These are phyloP conservation scores for Chromis chromis DNA, from an alignment of 2,797 vertebrate genomes.

Conservation along the genomic window DNA sequence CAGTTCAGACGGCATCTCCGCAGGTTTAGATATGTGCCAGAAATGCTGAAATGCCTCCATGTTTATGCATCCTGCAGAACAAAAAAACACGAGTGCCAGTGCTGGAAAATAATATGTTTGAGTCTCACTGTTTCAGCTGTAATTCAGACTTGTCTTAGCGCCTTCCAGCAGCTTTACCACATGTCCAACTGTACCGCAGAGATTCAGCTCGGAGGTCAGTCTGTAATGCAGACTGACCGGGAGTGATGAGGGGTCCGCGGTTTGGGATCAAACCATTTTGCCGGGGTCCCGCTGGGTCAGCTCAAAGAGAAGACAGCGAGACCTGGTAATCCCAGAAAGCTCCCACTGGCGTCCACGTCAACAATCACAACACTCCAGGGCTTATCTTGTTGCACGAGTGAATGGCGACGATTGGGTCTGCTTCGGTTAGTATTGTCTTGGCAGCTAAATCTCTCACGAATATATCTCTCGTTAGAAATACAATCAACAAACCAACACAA, in stretches of 20 bases:
- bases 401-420: conserved; percentile 38
- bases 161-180: conserved; percentile 32
- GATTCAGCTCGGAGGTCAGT: conserved; percentile 43
- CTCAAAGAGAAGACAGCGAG: conserved; percentile 54
- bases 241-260: conserved; percentile 38
- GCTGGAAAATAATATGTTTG: conserved; percentile 45
- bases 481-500: conserved; percentile 32
- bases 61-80: conserved; percentile 36
- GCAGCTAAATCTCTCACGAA: conserved; percentile 3
- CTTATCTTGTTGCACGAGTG: conserved; percentile 42
- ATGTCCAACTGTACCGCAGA: conserved; percentile 3
- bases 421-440: conserved; percentile 27
- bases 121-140: conserved; percentile 1
- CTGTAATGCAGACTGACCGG: conserved; percentile 42
- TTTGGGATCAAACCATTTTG: conserved; percentile 69
- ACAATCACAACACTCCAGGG: conserved; percentile 36
- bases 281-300: conserved; percentile 45
- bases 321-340: conserved; percentile 55
- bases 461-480: conserved; percentile 52
- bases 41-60: conserved; percentile 37
- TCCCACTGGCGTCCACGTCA: conserved; percentile 38
- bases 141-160: conserved; percentile 15
- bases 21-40: conserved; percentile 34
- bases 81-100: conserved; percentile 23
- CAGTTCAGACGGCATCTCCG: conserved; percentile 27